Evolutionary conservation across 2,797 vertebrate genomes (phyloP).

Genomic region (Microchirus variegatus): DNA sequence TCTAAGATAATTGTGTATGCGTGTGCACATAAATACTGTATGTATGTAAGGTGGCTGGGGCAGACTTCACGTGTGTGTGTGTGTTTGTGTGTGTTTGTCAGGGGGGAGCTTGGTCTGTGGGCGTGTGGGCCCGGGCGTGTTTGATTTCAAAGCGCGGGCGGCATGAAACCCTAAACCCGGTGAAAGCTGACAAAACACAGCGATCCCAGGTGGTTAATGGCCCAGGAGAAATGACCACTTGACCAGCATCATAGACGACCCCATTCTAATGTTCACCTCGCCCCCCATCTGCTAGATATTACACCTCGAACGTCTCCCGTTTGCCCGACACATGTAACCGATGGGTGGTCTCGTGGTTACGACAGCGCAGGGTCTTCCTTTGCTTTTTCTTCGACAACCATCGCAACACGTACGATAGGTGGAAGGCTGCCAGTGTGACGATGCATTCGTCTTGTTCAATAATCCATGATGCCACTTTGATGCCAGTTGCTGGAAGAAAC

Average conservation of each 20-base stretch:
- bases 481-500: constrained; percentile 12
- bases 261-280: constrained; percentile 61
- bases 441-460: constrained; percentile 23
- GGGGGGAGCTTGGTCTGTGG: constrained; percentile 57
- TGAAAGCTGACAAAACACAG: constrained; percentile 85
- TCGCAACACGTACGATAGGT: not conserved
- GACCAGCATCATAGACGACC: constrained; percentile 79
- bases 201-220: constrained; percentile 85
- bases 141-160: constrained; percentile 79
- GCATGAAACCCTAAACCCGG: constrained; percentile 80
- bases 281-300: constrained; percentile 85
- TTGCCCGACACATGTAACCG: constrained; percentile 76
- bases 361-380: constrained; percentile 52
- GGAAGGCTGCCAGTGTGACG: not conserved
- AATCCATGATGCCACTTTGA: constrained; percentile 31
- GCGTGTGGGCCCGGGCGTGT: constrained; percentile 47
- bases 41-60: constrained; percentile 3
- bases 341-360: constrained; percentile 83
- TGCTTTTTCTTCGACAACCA: constrained; percentile 11
- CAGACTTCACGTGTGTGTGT: constrained; percentile 12
- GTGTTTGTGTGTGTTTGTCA: constrained; percentile 60
- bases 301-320: constrained; percentile 76
- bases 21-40: not conserved
- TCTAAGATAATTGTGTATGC: not conserved
- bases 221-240: constrained; percentile 82